Percentiles rank a stretch among this genome's conserved stretches.
Conservation (phyloP, 2,797 vertebrate genomes). For the Trichosurus vulpecula region DNA sequence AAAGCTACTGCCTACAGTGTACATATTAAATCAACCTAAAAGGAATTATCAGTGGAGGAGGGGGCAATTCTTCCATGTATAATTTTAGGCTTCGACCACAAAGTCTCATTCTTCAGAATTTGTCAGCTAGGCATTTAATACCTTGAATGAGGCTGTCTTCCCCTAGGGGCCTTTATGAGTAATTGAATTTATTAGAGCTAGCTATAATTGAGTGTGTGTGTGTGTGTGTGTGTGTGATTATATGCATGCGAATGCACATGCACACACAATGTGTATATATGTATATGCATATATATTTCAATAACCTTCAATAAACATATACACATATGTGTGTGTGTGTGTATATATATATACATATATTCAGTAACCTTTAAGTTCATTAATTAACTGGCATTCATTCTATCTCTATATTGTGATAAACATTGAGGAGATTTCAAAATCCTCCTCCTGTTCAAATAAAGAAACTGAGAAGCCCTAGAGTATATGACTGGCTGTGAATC, state of each 20-base stretch:
- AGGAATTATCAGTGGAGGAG: constrained; percentile 11
- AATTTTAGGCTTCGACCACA: background rate
- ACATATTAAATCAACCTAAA: constrained; percentile 22
- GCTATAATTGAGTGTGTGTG: background rate
- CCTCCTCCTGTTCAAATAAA: background rate
- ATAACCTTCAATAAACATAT: background rate
- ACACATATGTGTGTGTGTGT: too few relatives aligned
- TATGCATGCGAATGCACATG: background rate
- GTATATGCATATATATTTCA: background rate
- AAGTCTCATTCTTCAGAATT: background rate
- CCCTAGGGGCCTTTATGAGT: background rate
- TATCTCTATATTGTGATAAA: background rate
- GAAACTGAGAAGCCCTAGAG: background rate
- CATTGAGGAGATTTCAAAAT: background rate
- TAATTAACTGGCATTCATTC: background rate
- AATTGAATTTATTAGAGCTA: background rate
- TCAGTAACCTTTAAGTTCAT: background rate
- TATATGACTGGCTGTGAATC: background rate
- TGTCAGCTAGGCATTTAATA: background rate
- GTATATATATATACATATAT: too few relatives aligned
- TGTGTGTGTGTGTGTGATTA: too few relatives aligned
- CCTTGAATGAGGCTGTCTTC: background rate
- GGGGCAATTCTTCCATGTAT: background rate
- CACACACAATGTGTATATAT: background rate
- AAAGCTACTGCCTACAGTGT: background rate